A percentile compares a stretch with the other conserved stretches of the same genome.
Conservation (phyloP, 2,888 invertebrate species). For the Melanostoma mellinum region DNA sequence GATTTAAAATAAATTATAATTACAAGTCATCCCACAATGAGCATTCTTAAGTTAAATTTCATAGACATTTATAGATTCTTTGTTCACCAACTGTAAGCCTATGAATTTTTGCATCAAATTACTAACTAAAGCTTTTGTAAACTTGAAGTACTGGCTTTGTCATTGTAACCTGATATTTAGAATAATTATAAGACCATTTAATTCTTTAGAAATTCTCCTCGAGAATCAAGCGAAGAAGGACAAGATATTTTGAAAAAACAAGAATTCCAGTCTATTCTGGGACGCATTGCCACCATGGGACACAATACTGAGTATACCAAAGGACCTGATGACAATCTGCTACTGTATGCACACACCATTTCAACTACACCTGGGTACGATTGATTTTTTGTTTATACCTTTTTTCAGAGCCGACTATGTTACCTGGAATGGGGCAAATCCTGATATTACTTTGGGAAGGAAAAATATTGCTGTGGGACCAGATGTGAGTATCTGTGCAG, state of each 20-base stretch:
- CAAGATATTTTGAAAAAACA: constrained; percentile 73
- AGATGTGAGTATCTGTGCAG: constrained; percentile 82
- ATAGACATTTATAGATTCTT: not conserved
- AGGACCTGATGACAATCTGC: constrained; percentile 90
- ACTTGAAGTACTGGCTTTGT: not conserved
- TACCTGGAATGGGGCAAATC: constrained; percentile 92
- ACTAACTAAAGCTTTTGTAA: constrained; percentile 30
- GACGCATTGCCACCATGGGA: constrained; percentile 84
- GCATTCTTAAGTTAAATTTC: not conserved
- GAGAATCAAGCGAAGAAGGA: constrained; percentile 74
- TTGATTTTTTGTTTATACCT: not conserved
- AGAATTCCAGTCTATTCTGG: constrained; percentile 80
- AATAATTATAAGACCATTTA: constrained; percentile 22
- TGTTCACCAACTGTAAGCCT: constrained; percentile 11
- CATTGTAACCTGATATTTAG: not conserved
- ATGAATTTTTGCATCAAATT: constrained; percentile 33
- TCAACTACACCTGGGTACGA: not conserved
- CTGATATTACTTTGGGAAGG: constrained; percentile 83
- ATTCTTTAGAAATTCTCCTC: constrained; percentile 76
- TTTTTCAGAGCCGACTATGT: constrained; percentile 88
- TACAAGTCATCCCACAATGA: not conserved
- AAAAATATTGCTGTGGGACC: constrained; percentile 84
- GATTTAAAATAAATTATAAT: too few species aligned
- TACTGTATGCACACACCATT: constrained; percentile 86
- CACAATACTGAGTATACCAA: constrained; percentile 88